These are phyloP conservation scores for Syndactyla subalaris DNA, from an alignment of 2,797 vertebrate species.

Conservation along the genomic window DNA sequence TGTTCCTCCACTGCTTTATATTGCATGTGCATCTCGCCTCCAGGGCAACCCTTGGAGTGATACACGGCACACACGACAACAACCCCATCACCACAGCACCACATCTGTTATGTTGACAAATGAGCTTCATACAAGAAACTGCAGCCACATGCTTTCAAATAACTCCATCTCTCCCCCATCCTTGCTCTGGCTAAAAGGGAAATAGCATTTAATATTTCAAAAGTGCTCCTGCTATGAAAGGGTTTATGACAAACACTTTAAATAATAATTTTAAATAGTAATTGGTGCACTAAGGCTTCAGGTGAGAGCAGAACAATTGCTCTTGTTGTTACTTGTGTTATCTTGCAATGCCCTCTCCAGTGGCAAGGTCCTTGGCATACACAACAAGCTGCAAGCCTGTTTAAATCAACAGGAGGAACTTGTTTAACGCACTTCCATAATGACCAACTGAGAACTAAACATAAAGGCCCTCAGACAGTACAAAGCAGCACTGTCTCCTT, in stretches of 20 bases:
- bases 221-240: slow-evolving; percentile 11
- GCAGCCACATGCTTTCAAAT: slow-evolving; percentile 17
- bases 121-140: slow-evolving; percentile 29
- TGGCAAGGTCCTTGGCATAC: background rate
- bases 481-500: background rate
- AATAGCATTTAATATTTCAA: slow-evolving; percentile 18
- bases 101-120: slow-evolving; percentile 67
- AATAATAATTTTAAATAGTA: slow-evolving; percentile 38
- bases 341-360: background rate
- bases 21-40: background rate
- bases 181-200: slow-evolving; percentile 43
- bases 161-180: background rate
- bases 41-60: slow-evolving; percentile 27
- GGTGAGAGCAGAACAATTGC: background rate
- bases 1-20: background rate
- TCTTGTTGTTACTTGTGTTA: background rate
- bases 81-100: background rate
- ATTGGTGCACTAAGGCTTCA: slow-evolving; percentile 9
- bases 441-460: background rate
- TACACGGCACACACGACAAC: background rate
- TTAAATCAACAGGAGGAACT: background rate
- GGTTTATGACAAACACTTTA: slow-evolving; percentile 38
- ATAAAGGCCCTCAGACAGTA: background rate
- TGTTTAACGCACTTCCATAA: background rate
- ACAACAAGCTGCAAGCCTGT: background rate